A percentile compares a stretch with the other conserved stretches of the same genome.
These are phyloP conservation scores for Fratercula arctica DNA, from an alignment of 2,797 vertebrate genomes.

Conservation along the genomic window DNA sequence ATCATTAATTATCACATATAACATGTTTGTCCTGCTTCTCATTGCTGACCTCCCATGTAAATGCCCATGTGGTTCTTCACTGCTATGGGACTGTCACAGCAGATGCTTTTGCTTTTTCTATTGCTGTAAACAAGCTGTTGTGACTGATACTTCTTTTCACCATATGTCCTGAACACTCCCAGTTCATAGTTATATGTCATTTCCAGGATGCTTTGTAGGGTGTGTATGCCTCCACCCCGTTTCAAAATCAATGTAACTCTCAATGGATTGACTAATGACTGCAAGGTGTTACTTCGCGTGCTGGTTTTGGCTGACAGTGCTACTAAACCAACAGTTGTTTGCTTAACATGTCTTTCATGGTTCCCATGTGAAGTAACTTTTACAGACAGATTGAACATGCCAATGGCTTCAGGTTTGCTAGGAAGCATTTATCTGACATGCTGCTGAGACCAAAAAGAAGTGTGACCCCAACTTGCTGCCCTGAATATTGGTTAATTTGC, in stretches of 20 bases:
- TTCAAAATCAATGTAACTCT: slow-evolving; percentile 66
- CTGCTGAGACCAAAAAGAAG: background rate
- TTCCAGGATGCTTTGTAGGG: slow-evolving; percentile 60
- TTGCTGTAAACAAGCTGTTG: slow-evolving; percentile 66
- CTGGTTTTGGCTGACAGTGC: slow-evolving; percentile 52
- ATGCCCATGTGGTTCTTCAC: background rate
- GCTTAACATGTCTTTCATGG: slow-evolving; percentile 14
- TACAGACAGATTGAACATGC: background rate
- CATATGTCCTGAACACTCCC: slow-evolving; percentile 58
- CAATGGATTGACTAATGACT: slow-evolving; percentile 60
- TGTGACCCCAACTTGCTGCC: background rate
- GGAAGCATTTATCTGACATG: background rate
- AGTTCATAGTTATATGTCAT: slow-evolving; percentile 56
- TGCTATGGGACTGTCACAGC: background rate
- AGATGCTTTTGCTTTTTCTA: slow-evolving; percentile 39
- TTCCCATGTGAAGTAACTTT: slow-evolving; percentile 34
- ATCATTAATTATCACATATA: background rate
- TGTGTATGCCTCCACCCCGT: slow-evolving; percentile 63
- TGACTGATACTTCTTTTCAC: slow-evolving; percentile 52
- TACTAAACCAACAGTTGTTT: slow-evolving; percentile 21
- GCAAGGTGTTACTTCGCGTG: slow-evolving; percentile 54
- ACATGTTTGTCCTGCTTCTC: background rate
- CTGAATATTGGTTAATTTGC: background rate
- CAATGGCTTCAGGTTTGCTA: background rate
- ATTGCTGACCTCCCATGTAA: background rate